These are phyloP conservation scores for Seriola aureovittata DNA, from an alignment of 2,113 vertebrate species.

Conservation along the genomic window DNA sequence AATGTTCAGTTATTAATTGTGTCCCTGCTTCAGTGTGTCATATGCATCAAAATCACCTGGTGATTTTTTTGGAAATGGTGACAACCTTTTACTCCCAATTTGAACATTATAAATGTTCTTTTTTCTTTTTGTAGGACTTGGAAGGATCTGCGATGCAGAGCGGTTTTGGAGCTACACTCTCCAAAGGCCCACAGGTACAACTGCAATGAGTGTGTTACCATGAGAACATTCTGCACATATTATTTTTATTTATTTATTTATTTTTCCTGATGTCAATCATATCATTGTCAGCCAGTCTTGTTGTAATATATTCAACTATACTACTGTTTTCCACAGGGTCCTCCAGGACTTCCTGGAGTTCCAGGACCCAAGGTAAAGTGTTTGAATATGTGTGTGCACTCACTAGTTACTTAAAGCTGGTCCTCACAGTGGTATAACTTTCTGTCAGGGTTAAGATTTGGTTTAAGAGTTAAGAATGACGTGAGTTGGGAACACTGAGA, in stretches of 20 bases:
- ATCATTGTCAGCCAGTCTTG: not conserved
- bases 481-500: not conserved
- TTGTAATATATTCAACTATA: not conserved
- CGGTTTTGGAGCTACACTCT: conserved; percentile 63
- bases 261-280: not conserved
- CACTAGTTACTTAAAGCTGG: not conserved
- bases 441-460: not conserved
- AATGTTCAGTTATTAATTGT: too few relatives aligned
- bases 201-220: not conserved
- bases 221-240: not conserved
- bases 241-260: too few relatives aligned
- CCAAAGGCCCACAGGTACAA: conserved; percentile 83
- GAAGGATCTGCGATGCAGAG: conserved; percentile 87
- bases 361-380: conserved; percentile 78
- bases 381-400: not conserved
- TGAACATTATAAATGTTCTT: not conserved
- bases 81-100: too few relatives aligned
- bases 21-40: too few relatives aligned
- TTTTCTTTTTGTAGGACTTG: conserved; percentile 83
- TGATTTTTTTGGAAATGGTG: too few relatives aligned
- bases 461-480: not conserved
- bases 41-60: too few relatives aligned
- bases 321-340: conserved; percentile 66
- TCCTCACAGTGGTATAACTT: not conserved
- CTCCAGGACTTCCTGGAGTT: conserved; percentile 76